phyloP scores from a whole-genome alignment of 2,113 vertebrate species.

The Carlito syrichta region DNA sequence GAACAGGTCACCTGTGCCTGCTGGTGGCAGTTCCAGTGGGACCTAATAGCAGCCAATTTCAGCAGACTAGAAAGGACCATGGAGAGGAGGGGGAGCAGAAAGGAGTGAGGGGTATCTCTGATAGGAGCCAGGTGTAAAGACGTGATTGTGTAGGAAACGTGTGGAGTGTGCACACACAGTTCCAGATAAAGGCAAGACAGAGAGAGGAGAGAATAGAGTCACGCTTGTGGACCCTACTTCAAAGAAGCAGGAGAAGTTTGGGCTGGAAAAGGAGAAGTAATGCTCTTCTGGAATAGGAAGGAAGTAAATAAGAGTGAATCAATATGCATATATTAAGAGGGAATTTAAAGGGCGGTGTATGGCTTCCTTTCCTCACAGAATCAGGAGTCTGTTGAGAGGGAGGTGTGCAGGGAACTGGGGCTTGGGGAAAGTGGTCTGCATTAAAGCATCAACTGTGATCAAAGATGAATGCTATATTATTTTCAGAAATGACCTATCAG shows the following conservation, averaged over 20 bases:
- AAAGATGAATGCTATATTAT: not conserved
- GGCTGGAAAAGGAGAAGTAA: not conserved
- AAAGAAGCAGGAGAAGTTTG: not conserved
- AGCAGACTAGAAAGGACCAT: not conserved
- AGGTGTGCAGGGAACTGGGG: fast-evolving
- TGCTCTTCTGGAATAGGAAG: not conserved
- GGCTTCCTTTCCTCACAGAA: not conserved
- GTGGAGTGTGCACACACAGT: not conserved
- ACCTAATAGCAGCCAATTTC: not conserved
- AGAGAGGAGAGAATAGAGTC: not conserved
- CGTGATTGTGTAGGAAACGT: fast-evolving
- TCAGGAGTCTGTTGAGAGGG: not conserved
- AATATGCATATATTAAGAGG: not conserved
- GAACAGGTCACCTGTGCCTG: not conserved
- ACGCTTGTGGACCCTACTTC: not conserved
- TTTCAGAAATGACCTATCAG: constrained; percentile 24
- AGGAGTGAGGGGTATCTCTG: not conserved
- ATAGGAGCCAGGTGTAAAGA: not conserved
- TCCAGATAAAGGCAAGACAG: not conserved
- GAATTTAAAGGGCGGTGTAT: no score
- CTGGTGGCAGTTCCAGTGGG: not conserved
- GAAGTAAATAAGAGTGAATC: not conserved
- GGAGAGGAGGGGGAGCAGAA: not conserved
- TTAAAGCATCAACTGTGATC: not conserved
- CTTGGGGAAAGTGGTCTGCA: fast-evolving